phyloP scores from a whole-genome alignment of 2,113 vertebrate genomes.

The Amblyornis subalaris region DNA sequence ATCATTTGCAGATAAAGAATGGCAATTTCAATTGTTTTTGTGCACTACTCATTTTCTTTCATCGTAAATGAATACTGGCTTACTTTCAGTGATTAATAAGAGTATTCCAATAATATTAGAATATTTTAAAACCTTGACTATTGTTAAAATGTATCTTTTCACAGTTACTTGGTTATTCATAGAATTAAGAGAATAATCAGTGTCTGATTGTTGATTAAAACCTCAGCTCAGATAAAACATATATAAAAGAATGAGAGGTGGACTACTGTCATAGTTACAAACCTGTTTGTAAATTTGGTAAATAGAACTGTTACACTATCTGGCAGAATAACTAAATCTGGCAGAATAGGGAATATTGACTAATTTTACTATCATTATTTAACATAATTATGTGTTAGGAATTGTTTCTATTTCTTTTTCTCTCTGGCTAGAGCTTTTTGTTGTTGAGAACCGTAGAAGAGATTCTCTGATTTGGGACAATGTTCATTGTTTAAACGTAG shows the following conservation, averaged over 20 bases:
- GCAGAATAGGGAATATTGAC: not conserved
- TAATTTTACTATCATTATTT: not conserved
- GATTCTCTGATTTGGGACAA: not conserved
- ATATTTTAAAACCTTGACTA: not conserved
- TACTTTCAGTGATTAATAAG: not conserved
- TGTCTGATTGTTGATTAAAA: constrained; percentile 17
- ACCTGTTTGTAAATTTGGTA: not conserved
- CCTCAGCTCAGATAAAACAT: not conserved
- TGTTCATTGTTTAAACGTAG: not conserved
- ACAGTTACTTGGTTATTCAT: not conserved
- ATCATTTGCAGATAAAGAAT: constrained; percentile 43
- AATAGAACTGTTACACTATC: not conserved
- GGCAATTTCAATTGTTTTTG: constrained; percentile 22
- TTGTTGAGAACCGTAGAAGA: not conserved
- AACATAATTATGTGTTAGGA: not conserved
- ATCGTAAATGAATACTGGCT: not conserved
- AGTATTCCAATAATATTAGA: not conserved
- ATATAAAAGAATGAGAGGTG: not conserved
- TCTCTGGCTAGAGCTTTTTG: not conserved
- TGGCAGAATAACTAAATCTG: not conserved
- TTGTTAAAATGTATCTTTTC: not conserved
- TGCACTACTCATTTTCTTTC: constrained; percentile 16
- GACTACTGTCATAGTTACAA: not conserved
- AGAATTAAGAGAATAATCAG: not conserved
- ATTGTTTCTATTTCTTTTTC: not conserved